Evolutionary conservation across 1,140 invertebrate genomes (phyloP), one percentile per base, ranked within the genome.

Genomic region (Aleiodes sp.): DNA sequence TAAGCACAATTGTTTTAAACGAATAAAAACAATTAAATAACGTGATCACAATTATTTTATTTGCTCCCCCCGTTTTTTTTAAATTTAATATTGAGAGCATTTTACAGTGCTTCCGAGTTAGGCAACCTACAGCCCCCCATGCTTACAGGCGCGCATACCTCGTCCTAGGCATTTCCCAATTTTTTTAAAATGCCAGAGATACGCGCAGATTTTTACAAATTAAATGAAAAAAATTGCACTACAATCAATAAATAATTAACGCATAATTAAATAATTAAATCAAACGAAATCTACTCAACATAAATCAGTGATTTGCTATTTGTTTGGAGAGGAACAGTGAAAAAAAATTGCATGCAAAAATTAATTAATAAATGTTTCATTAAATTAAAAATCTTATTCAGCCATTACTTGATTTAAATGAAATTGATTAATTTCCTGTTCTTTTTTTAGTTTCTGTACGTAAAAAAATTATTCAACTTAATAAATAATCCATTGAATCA

Each of bases 111-210:
- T 76, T 74, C 78, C 76, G 74, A 75, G 70, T 77, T 59, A 59
- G 71, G 78, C 62, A 76, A 80, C 78, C 80, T 83, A 80, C 80
- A 80, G 75, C 46, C 46, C 70, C 75, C 76, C 82, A 84, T 84
- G 82, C 83, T 82, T 80, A 80, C 81, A 84, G 79, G 72, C 78
- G 70, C 70, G 70, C 76, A 78, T 78, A 78, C 56, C 71, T 77
- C 61, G 72, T 72, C 73, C 62, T 69, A 66, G 31, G 56, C 61
- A 65, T 33, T 12, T 41, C 10, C 16, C 70, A 52, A 21, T 10
- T 43, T 56, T 46, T 26, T 43, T 26, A 29, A 29, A 31, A 65
- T 77, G 65, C 59, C 65, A 65, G 29, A 43, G 33, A 59, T 57
- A 39, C 29, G 33, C 65, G 33, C 19, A 57, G 14, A 24, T 31